These are phyloP conservation scores for Conus ventricosus DNA, from an alignment of 1,140 invertebrate species.

Conservation along the genomic window DNA sequence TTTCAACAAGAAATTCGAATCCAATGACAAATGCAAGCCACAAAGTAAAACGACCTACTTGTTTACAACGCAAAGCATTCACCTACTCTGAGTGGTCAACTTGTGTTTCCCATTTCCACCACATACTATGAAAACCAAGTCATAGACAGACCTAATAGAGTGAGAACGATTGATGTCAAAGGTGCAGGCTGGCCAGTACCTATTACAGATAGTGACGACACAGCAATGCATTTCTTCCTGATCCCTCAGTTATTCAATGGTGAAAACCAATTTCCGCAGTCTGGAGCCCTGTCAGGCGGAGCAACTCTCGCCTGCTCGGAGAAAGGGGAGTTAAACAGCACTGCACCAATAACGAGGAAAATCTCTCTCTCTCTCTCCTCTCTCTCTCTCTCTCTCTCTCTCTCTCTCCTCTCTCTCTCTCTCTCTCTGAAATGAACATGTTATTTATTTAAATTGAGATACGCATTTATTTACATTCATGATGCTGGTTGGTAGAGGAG, in stretches of 20 bases:
- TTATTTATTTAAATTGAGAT: too few relatives aligned
- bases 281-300: slow-evolving; percentile 35
- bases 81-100: too few relatives aligned
- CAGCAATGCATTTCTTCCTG: slow-evolving; percentile 50
- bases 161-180: slow-evolving; percentile 40
- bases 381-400: not conserved
- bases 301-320: not conserved
- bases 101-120: not conserved
- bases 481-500: too few relatives aligned
- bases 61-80: too few relatives aligned
- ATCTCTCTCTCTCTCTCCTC: not conserved
- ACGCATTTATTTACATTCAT: too few relatives aligned
- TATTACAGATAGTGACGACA: slow-evolving; percentile 46
- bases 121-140: slow-evolving; percentile 45
- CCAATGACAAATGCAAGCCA: too few relatives aligned
- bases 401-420: not conserved
- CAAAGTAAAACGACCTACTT: too few relatives aligned
- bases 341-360: slow-evolving; percentile 13
- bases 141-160: slow-evolving; percentile 43
- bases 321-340: slow-evolving; percentile 34
- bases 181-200: slow-evolving; percentile 40
- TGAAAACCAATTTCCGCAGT: slow-evolving; percentile 49
- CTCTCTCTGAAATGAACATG: not conserved
- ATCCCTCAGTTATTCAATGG: slow-evolving; percentile 52
- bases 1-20: too few relatives aligned